These are phyloP conservation scores for Progne subis DNA, from an alignment of 2,113 vertebrate genomes.

Conservation along the genomic window DNA sequence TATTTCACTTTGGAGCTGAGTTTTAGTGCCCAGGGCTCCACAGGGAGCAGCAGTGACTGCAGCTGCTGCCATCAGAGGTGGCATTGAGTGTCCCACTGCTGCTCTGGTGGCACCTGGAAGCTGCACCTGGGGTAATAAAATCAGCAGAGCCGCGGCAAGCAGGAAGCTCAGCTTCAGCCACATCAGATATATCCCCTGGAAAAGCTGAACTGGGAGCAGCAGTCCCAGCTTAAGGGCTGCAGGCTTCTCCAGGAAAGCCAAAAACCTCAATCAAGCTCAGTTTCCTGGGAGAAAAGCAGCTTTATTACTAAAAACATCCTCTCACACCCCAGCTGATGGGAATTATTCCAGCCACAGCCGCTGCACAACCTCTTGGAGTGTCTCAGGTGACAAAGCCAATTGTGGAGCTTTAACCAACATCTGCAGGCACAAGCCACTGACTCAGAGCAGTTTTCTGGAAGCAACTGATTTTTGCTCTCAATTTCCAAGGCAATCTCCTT, in stretches of 20 bases:
- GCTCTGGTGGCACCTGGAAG: not conserved
- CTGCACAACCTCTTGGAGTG: rapidly evolving
- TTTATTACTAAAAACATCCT: not conserved
- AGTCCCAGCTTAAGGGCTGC: not conserved
- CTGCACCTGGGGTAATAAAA: not conserved
- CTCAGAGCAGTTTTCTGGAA: not conserved
- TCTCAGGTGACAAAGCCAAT: not conserved
- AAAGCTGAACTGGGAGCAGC: not conserved
- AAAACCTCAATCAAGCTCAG: not conserved
- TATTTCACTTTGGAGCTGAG: not conserved
- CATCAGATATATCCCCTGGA: not conserved
- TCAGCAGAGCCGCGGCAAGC: not conserved
- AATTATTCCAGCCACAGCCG: not conserved
- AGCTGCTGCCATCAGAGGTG: not conserved
- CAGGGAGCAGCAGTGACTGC: not conserved
- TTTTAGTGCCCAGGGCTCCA: not conserved
- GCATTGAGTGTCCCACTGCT: not conserved
- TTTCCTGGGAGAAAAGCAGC: constrained; percentile 3
- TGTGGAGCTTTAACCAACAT: not conserved
- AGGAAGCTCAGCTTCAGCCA: not conserved
- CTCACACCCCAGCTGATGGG: not conserved
- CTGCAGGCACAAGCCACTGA: not conserved
- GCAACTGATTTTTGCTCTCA: not conserved
- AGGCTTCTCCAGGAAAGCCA: not conserved
- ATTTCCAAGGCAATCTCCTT: not conserved